Evolutionary conservation across 2,888 invertebrate species (phyloP).

Genomic region (Plusia festucae): DNA sequence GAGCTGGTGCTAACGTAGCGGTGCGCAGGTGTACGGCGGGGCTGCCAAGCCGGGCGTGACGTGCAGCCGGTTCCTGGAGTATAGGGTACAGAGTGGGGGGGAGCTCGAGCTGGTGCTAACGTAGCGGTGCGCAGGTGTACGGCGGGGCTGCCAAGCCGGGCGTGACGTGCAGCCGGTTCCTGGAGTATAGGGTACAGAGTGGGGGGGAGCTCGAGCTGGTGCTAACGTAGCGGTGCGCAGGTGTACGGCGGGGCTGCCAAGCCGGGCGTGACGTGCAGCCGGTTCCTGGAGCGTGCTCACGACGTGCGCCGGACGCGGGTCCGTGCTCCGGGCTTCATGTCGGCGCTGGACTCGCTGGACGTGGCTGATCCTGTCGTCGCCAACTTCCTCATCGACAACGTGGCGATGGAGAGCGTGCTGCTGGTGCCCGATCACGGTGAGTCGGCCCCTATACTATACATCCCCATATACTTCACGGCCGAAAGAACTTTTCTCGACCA

Average conservation of each 20-base stretch:
- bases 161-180: conserved; percentile 91
- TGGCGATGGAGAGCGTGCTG: conserved; percentile 92
- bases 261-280: conserved; percentile 91
- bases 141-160: conserved; percentile 84
- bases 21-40: conserved; percentile 71
- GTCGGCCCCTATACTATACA: background rate
- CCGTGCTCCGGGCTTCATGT: conserved; percentile 77
- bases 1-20: too few species aligned
- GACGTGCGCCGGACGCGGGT: conserved; percentile 85
- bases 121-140: conserved; percentile 66
- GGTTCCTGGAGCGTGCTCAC: conserved; percentile 88
- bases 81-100: too few species aligned
- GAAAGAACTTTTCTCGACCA: too few species aligned
- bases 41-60: conserved; percentile 53
- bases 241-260: conserved; percentile 77
- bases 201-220: too few species aligned
- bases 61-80: background rate
- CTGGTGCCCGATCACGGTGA: conserved; percentile 91
- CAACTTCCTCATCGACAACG: conserved; percentile 95
- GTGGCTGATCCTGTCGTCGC: conserved; percentile 93
- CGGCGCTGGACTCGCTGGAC: conserved; percentile 92
- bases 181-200: conserved; percentile 54
- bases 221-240: conserved; percentile 40
- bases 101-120: too few species aligned
- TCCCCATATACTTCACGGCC: too few species aligned